These are phyloP conservation scores for Grammomys dolichurus DNA, from an alignment of 2,113 vertebrate genomes.

Conservation along the genomic window DNA sequence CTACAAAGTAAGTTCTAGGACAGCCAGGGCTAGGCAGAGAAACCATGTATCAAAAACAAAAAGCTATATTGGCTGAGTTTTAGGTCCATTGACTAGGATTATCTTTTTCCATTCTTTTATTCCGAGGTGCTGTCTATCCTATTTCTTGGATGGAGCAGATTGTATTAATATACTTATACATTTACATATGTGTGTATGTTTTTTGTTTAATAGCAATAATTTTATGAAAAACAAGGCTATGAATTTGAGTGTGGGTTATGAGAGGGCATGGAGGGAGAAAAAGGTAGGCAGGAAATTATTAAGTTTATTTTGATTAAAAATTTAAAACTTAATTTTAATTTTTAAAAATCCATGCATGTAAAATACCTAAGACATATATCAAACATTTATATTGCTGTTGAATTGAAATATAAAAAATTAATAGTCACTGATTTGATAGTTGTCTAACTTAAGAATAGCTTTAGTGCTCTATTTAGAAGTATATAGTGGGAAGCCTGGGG, in stretches of 20 bases:
- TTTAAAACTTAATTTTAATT: background rate
- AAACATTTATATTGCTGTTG: constrained; percentile 23
- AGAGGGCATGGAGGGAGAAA: background rate
- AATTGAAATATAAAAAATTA: constrained; percentile 1
- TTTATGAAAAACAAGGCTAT: background rate
- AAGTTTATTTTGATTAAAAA: background rate
- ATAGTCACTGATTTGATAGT: background rate
- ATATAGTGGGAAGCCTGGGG: background rate
- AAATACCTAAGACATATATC: background rate
- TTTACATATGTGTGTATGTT: background rate
- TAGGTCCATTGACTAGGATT: background rate
- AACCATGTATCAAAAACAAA: background rate
- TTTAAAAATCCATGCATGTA: background rate
- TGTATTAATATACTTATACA: background rate
- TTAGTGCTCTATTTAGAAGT: background rate
- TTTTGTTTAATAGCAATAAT: background rate
- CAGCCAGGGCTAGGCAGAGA: background rate
- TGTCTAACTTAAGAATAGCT: constrained; percentile 15
- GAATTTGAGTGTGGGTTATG: background rate
- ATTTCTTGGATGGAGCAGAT: background rate
- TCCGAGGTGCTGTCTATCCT: background rate
- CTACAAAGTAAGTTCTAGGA: background rate
- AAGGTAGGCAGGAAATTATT: background rate
- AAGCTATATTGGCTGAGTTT: background rate
- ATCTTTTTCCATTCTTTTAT: background rate